A percentile compares a stretch with the other conserved stretches of the same genome.
Evolutionary conservation across 2,888 invertebrate genomes (phyloP).

Genomic region (Nemotelus nigrinus): DNA sequence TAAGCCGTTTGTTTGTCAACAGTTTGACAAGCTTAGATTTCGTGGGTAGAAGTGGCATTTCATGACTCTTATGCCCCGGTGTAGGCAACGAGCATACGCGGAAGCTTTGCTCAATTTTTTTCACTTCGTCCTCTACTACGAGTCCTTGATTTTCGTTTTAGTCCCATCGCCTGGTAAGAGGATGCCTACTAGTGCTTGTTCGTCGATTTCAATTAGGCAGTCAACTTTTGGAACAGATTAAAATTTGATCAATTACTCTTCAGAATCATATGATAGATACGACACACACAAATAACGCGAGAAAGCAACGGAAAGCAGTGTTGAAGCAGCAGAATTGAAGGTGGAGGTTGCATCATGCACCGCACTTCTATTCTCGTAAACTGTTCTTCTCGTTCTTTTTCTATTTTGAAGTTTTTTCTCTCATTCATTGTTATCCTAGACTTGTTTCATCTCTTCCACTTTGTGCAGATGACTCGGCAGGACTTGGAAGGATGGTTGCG

Average conservation of each 20-base stretch:
- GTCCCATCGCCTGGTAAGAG: slow-evolving; percentile 24
- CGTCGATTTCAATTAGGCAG: slow-evolving; percentile 51
- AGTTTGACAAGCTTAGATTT: background rate
- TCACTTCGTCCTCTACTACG: slow-evolving; percentile 10
- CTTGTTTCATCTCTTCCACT: background rate
- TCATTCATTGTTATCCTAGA: background rate
- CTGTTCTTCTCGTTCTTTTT: background rate
- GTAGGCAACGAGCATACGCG: background rate
- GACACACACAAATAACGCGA: background rate
- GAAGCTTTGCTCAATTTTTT: background rate
- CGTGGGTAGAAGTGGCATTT: background rate
- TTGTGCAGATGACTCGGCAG: background rate
- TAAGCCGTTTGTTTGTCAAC: background rate
- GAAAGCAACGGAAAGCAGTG: too few relatives aligned
- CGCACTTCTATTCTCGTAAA: background rate
- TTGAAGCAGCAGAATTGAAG: too few relatives aligned
- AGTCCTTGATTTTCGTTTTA: slow-evolving; percentile 28
- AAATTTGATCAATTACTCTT: slow-evolving; percentile 51
- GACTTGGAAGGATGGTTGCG: background rate
- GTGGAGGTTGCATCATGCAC: background rate
- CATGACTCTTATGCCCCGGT: background rate
- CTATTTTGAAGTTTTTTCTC: background rate
- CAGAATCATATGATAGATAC: slow-evolving; percentile 41
- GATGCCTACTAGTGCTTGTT: slow-evolving; percentile 46
- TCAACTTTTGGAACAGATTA: slow-evolving; percentile 50